Percentiles rank a stretch among this genome's conserved stretches.
Conservation (phyloP, 2,113 vertebrate genomes). For the Nothocercus julius region DNA sequence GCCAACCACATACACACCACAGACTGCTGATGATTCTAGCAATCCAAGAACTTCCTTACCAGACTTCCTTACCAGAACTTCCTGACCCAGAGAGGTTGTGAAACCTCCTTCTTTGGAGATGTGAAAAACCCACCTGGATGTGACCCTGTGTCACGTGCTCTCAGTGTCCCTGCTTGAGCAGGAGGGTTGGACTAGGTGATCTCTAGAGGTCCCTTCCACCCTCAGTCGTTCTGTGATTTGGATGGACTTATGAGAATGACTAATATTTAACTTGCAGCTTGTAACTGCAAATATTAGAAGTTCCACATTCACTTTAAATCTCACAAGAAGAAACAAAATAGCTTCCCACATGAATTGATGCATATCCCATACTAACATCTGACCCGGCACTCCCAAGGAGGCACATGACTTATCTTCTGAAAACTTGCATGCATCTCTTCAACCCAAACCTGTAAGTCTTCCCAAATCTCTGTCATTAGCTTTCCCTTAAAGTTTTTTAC, state of each 20-base stretch:
- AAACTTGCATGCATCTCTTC: not conserved
- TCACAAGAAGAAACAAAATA: not conserved
- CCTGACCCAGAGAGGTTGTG: too few relatives aligned
- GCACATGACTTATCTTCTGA: not conserved
- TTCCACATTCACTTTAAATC: not conserved
- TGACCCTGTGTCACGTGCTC: too few relatives aligned
- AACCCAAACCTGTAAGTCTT: accelerated
- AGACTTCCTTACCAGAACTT: too few relatives aligned
- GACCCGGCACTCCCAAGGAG: not conserved
- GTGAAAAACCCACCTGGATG: too few relatives aligned
- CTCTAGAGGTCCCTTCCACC: too few relatives aligned
- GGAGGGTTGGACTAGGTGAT: too few relatives aligned
- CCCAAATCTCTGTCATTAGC: not conserved
- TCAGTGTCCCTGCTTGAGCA: too few relatives aligned
- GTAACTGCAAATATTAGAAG: not conserved
- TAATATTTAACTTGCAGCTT: not conserved
- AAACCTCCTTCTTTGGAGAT: too few relatives aligned
- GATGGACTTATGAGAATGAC: not conserved
- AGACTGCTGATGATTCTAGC: not conserved
- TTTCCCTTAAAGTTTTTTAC: not conserved
- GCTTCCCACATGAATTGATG: not conserved
- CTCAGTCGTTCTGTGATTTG: not conserved
- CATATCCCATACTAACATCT: not conserved
- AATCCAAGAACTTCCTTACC: not conserved
- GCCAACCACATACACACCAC: too few relatives aligned